A percentile compares a stretch with the other conserved stretches of the same genome.
phyloP scores from a whole-genome alignment of 2,888 invertebrate species.

The Lasiommata megera region DNA sequence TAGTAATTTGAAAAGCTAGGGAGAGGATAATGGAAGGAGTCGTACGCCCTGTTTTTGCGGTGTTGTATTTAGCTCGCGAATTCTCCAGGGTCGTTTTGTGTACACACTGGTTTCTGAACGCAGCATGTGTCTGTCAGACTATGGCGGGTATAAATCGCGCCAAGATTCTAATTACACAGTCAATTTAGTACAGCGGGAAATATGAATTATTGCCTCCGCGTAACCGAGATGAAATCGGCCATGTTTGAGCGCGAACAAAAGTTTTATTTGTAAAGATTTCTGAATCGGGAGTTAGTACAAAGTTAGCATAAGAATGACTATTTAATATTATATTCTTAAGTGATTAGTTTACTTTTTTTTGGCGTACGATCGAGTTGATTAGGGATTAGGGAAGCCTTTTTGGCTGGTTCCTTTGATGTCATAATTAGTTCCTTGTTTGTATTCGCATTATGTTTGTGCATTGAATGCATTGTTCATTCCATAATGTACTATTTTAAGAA shows the following conservation, averaged over 20 bases:
- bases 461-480: not conserved
- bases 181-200: conserved; percentile 75
- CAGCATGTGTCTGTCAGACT: conserved; percentile 69
- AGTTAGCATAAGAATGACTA: conserved; percentile 59
- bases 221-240: conserved; percentile 71
- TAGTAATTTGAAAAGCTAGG: conserved; percentile 75
- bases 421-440: conserved; percentile 14
- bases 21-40: conserved; percentile 62
- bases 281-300: conserved; percentile 54
- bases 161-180: conserved; percentile 77
- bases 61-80: conserved; percentile 77
- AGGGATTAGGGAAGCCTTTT: conserved; percentile 31
- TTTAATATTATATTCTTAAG: conserved; percentile 53
- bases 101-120: conserved; percentile 70
- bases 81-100: conserved; percentile 69
- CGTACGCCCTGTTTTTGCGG: conserved; percentile 75
- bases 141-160: conserved; percentile 56
- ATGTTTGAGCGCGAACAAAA: conserved; percentile 61
- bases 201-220: conserved; percentile 70
- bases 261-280: conserved; percentile 45
- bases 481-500: not conserved
- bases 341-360: conserved; percentile 55
- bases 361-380: conserved; percentile 44
- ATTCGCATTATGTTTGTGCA: not conserved
- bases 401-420: conserved; percentile 7